These are phyloP conservation scores for Sympetrum striolatum DNA, from an alignment of 2,888 invertebrate genomes.

Conservation along the genomic window DNA sequence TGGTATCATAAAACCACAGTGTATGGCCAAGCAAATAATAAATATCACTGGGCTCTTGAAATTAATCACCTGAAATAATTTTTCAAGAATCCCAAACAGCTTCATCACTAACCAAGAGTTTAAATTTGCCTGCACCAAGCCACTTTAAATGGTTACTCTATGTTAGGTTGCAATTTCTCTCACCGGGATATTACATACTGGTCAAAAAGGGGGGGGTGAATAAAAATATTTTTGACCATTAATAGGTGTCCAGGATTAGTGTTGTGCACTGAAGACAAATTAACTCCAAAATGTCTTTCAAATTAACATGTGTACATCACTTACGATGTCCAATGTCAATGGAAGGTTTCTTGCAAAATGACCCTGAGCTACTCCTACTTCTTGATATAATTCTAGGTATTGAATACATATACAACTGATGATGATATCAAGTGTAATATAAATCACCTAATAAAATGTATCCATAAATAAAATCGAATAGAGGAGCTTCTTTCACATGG, in stretches of 20 bases:
- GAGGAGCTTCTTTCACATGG: constrained; percentile 46
- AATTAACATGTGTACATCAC: constrained; percentile 35
- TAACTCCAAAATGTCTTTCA: constrained; percentile 32
- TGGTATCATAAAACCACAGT: constrained; percentile 22
- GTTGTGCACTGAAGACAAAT: constrained; percentile 44
- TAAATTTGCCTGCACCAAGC: constrained; percentile 46
- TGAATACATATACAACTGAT: constrained; percentile 42
- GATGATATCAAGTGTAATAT: constrained; percentile 43
- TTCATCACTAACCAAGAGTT: constrained; percentile 47
- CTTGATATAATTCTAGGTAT: constrained; percentile 42
- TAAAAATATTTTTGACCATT: constrained; percentile 41
- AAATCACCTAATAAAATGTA: constrained; percentile 40
- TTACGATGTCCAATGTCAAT: constrained; percentile 32
- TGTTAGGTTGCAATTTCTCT: constrained; percentile 24
- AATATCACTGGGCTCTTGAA: constrained; percentile 45
- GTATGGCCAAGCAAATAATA: constrained; percentile 41
- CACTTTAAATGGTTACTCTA: constrained; percentile 35
- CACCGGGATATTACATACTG: constrained; percentile 29
- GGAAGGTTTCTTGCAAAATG: constrained; percentile 44
- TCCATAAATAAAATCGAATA: constrained; percentile 43
- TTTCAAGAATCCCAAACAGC: constrained; percentile 41
- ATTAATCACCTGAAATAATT: constrained; percentile 30
- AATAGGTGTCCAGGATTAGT: constrained; percentile 36
- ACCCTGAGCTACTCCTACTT: constrained; percentile 44
- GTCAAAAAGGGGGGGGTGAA: constrained; percentile 30